phyloP scores from a whole-genome alignment of 2,113 vertebrate species.

The Pantherophis guttatus region DNA sequence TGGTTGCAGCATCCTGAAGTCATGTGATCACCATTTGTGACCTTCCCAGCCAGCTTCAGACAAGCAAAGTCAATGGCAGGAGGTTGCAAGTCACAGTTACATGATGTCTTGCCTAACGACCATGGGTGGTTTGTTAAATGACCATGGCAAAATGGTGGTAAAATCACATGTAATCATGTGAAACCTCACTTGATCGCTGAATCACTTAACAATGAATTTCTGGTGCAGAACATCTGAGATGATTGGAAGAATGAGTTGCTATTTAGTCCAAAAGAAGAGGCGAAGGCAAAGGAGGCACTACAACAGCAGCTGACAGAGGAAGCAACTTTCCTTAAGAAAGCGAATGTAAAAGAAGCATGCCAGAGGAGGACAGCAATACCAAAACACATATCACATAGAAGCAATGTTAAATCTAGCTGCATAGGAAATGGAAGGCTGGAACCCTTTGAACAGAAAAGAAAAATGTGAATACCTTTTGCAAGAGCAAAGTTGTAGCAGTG shows the following conservation, averaged over 20 bases:
- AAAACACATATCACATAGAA: background rate
- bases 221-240: background rate
- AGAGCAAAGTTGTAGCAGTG: background rate
- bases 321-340: background rate
- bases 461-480: background rate
- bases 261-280: background rate
- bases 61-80: background rate
- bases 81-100: background rate
- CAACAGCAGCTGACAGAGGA: background rate
- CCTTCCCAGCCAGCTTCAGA: background rate
- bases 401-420: background rate
- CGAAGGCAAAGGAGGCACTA: background rate
- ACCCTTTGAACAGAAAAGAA: background rate
- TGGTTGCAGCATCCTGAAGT: background rate
- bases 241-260: background rate
- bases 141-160: background rate
- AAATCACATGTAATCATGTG: background rate
- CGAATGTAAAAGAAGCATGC: background rate
- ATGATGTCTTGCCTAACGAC: background rate
- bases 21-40: background rate
- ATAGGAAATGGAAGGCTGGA: background rate
- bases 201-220: background rate
- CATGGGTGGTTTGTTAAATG: background rate
- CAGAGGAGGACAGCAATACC: background rate
- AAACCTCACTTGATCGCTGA: background rate